Percentiles rank a stretch among this genome's conserved stretches.
Conservation (phyloP, 2,113 vertebrate species). For the Myiozetetes cayanensis region DNA sequence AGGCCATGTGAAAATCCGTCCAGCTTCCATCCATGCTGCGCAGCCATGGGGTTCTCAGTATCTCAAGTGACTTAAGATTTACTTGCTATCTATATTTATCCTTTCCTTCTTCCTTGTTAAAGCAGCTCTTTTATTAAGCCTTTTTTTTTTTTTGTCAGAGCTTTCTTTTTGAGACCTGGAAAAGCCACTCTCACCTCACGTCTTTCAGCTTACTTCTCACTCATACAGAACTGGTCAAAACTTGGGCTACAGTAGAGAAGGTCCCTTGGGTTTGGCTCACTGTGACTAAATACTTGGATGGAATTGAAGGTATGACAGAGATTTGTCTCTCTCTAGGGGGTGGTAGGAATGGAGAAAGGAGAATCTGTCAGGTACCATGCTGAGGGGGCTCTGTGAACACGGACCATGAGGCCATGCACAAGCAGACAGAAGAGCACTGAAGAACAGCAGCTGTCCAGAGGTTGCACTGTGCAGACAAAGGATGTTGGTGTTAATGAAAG, state of each 20-base stretch:
- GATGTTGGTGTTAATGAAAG: neutral
- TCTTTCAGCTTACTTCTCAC: neutral
- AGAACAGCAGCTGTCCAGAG: neutral
- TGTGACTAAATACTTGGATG: neutral
- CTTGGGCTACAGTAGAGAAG: neutral
- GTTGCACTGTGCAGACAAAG: neutral
- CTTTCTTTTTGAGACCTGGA: neutral
- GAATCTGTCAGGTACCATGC: neutral
- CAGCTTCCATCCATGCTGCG: accelerated
- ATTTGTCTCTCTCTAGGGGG: accelerated
- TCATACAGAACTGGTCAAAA: neutral
- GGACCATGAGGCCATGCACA: neutral
- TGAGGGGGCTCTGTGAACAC: neutral
- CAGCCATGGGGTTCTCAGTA: neutral
- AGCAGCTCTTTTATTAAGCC: neutral
- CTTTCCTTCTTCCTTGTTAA: neutral
- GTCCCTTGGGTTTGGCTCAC: neutral
- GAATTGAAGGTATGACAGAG: neutral
- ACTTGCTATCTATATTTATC: neutral
- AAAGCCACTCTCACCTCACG: neutral
- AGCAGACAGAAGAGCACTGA: neutral
- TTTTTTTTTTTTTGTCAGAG: neutral
- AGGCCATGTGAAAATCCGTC: neutral
- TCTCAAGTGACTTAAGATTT: neutral
- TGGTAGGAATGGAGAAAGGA: neutral